A percentile compares a stretch with the other conserved stretches of the same genome.
Conservation (phyloP, 35 echinoderm and acorn worm genomes). For the Holothuria glaberrima region DNA sequence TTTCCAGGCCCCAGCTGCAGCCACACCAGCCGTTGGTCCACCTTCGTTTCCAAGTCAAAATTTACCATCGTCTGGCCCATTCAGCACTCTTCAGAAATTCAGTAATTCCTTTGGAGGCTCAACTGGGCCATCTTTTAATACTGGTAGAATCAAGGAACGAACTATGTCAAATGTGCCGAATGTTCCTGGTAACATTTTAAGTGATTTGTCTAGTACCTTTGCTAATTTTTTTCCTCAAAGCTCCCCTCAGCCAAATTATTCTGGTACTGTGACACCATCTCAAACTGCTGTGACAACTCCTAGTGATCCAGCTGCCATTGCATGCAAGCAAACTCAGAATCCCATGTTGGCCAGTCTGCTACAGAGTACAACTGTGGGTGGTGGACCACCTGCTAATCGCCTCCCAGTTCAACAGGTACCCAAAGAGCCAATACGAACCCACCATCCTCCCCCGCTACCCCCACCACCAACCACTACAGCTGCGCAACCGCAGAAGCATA, state of each 20-base stretch:
- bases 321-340: conserved; percentile 81
- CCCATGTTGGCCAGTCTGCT: conserved; percentile 94
- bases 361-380: conserved; percentile 59
- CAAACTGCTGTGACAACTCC: background rate
- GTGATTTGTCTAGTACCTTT: conserved; percentile 75
- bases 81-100: conserved; percentile 39
- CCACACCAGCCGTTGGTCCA: conserved; percentile 36
- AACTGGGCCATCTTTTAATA: background rate
- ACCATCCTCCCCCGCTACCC: conserved; percentile 21
- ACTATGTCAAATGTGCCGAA: conserved; percentile 1
- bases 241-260: background rate
- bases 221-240: conserved; percentile 54
- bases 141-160: conserved; percentile 35
- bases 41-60: conserved; percentile 10
- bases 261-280: background rate
- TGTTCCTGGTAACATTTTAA: conserved; percentile 49
- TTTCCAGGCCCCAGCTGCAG: conserved; percentile 30
- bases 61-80: conserved; percentile 64
- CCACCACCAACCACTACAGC: conserved; percentile 25
- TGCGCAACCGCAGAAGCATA: conserved; percentile 48
- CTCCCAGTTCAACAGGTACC: conserved; percentile 16
- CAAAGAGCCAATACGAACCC: conserved; percentile 15
- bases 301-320: background rate
- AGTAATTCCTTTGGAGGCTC: conserved; percentile 21
- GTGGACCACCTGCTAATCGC: conserved; percentile 16